Base-by-base conservation (phyloP, 2,797 vertebrate species). In the Falco novaeseelandiae region DNA sequence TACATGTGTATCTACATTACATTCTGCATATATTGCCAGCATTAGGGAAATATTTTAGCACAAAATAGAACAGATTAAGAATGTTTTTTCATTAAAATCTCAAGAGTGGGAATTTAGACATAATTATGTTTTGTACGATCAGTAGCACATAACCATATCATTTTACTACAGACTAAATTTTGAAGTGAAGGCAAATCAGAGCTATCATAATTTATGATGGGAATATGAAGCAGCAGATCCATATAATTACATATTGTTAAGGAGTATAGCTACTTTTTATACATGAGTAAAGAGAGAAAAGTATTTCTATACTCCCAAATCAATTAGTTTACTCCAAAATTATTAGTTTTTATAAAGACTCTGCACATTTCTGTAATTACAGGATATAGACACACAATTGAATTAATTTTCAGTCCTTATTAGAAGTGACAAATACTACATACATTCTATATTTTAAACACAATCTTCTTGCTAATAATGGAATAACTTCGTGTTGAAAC, bases 71-170 rank as follows among this genome's bases (percentile, higher is more conserved):
- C 14, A 77, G 70, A 82, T 84, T 93, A 94, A 62, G 48, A 90
- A 93, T 36, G 26, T 3, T 72, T 90, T 94, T 93, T 78, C 65
- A 79, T 93, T 90, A 94, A 76, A 91, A 86, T 91, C 69, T 90
- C 66, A 71, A 88, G 38, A 94, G 77, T 65, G 38, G 54, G 55
- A 76, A 88, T 89, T 93, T 76, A 88, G 73, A 70, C 44, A 30
- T 81, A 94, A 88, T 91, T 91, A 65, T 40, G 26, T 84, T 86
- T 19, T 55, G 25, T 78, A 63, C 0, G 5, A 88, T 90, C 49
- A 72, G 79, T 76, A 88, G 40, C 51, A 83, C 38, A 65, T 55
- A 86, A 62, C 48, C 1, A 3, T 93, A 87, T 48, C 14, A 32
- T 80, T 95, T 86, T 81, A 86, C 26, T 76, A 38, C 51, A 90